Evolutionary conservation across 2,888 invertebrate species (phyloP).

Genomic region (Meiosimyza decipiens): DNA sequence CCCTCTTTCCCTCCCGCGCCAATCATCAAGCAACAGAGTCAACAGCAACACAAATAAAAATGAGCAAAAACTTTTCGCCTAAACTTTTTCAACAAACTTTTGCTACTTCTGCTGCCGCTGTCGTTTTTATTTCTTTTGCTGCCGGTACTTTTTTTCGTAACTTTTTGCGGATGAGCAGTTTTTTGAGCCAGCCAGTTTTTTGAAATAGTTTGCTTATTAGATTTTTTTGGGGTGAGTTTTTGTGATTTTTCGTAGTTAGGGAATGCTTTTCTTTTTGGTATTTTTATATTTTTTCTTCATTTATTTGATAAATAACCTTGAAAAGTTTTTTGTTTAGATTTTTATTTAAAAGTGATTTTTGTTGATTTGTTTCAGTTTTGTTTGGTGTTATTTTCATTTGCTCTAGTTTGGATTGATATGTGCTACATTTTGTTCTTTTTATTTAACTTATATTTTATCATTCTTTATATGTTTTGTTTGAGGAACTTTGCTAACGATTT

Average conservation of each 20-base stretch:
- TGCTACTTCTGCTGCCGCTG: constrained; percentile 54
- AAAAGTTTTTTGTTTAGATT: constrained; percentile 12
- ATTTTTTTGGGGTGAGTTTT: constrained; percentile 1
- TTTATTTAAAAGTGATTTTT: neutral
- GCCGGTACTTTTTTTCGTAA: constrained; percentile 46
- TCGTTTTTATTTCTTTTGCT: constrained; percentile 39
- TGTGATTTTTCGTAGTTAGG: neutral
- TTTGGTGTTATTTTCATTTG: constrained; percentile 24
- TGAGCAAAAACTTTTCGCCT: constrained; percentile 23
- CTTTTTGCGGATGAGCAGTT: constrained; percentile 42
- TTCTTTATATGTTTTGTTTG: neutral
- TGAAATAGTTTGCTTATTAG: constrained; percentile 20
- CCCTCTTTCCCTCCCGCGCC: neutral
- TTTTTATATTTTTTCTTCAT: constrained; percentile 26
- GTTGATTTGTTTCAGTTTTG: constrained; percentile 27
- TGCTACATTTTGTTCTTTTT: neutral
- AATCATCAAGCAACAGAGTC: neutral
- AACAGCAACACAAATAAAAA: neutral
- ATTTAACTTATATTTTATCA: too few relatives aligned
- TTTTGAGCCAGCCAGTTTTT: constrained; percentile 41
- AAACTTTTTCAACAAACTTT: constrained; percentile 20
- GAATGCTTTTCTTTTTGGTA: constrained; percentile 30
- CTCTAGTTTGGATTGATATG: neutral
- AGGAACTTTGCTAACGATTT: neutral
- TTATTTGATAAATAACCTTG: constrained; percentile 29